These are phyloP conservation scores for Physella acuta DNA, from an alignment of 1,140 invertebrate genomes.

Conservation along the genomic window DNA sequence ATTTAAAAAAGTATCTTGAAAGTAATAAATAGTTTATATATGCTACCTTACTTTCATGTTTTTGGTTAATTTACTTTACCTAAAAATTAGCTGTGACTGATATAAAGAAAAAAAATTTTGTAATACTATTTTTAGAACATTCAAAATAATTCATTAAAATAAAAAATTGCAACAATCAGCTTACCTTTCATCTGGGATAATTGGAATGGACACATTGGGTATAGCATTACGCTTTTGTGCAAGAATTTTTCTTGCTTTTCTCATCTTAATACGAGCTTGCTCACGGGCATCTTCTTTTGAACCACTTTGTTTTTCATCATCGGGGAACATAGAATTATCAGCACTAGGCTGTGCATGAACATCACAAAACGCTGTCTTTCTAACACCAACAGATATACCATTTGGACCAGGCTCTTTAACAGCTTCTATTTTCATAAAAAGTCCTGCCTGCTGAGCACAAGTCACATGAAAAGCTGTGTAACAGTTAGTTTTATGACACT, in stretches of 20 bases:
- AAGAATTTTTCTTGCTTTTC: conserved; percentile 75
- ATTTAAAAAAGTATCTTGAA: too few relatives aligned
- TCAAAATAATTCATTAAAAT: too few relatives aligned
- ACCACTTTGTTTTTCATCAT: conserved; percentile 53
- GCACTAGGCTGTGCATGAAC: conserved; percentile 77
- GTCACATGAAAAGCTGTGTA: conserved; percentile 98
- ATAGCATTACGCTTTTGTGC: conserved; percentile 85
- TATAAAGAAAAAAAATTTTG: too few relatives aligned
- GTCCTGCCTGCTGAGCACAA: conserved; percentile 93
- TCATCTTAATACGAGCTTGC: conserved; percentile 70
- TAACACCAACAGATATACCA: conserved; percentile 69
- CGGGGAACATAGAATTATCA: conserved; percentile 47
- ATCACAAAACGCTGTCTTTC: conserved; percentile 95
- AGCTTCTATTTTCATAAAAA: conserved; percentile 93
- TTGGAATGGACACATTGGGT: conserved; percentile 90
- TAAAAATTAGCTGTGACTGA: too few relatives aligned
- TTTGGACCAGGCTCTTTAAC: conserved; percentile 47
- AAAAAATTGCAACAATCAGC: background rate
- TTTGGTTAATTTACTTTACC: too few relatives aligned
- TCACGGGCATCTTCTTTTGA: conserved; percentile 62
- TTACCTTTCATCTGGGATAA: conserved; percentile 81
- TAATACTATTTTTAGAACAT: too few relatives aligned
- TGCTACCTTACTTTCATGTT: too few relatives aligned
- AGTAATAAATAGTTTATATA: too few relatives aligned
- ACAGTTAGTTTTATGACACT: conserved; percentile 94